Evolutionary conservation across 2,113 vertebrate species (phyloP), one percentile per base, ranked within the genome.

Genomic region (Butorides virescens): DNA sequence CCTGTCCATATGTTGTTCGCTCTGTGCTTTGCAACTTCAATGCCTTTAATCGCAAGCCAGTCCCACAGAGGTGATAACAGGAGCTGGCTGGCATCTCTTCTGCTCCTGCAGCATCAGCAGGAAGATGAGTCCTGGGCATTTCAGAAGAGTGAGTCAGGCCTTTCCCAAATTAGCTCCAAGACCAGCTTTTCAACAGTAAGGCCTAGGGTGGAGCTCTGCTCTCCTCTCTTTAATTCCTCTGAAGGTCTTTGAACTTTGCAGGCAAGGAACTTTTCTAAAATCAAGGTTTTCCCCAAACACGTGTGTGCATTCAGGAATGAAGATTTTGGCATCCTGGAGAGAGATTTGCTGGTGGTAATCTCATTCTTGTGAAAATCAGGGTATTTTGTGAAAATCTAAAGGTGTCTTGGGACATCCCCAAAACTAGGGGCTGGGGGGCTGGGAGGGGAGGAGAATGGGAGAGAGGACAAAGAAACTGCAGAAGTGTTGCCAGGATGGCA

Each of bases 1-100:
- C 53, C 91, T 95, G 96, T 85, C 97, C 95, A 95, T 97, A 96
- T 97, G 94, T 91, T 85, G 84, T 85, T 96, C 95, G 92, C 94
- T 97, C 92, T 55, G 74, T 97, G 95, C 91, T 91, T 91, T 91
- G 96, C 92, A 96, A 63, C 80, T 95, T 77, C 37, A 94, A 95
- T 97, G 93, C 83, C 73, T 89, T 97, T 97, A 97, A 95, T 91
- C 13, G 30, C 77, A 18, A 95, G 89, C 71, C 92, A 34, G 91
- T 91, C 95, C 92, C 95, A 93, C 92, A 58, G 94, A 97, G 95
- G 92, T 95, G 96, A 94, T 97, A 97, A 96, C 73, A 65, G 92
- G 95, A 94, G 86, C 94, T 96, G 92, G 92, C 96, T 97, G 96
- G 91, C 91, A 93, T 91, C 80, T 68, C 68, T 59, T 7, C 83